Conservation (phyloP, 1,140 invertebrate genomes). For the Leptinotarsa defecta region DNA sequence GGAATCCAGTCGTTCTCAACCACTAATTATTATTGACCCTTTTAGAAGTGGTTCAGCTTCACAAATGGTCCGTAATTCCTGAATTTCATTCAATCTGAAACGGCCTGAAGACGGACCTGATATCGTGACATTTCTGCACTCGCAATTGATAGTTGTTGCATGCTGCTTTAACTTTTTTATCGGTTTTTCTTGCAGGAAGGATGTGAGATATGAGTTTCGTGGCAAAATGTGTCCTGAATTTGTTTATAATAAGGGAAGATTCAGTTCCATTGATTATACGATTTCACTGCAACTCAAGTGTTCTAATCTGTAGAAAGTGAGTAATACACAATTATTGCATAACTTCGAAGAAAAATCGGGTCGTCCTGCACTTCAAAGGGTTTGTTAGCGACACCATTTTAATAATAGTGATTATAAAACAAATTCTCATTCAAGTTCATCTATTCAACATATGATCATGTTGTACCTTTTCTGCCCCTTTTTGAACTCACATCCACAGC, state of each 20-base stretch:
- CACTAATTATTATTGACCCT: neutral
- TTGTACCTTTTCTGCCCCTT: too few relatives aligned
- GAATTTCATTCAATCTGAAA: too few relatives aligned
- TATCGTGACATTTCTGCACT: neutral
- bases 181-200: conserved; percentile 10
- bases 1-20: neutral
- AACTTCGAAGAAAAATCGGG: too few relatives aligned
- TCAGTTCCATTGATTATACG: neutral
- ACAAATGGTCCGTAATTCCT: neutral
- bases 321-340: conserved; percentile 7
- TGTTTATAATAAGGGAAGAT: conserved; percentile 16
- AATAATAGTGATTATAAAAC: too few relatives aligned
- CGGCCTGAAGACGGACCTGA: neutral
- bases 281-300: too few relatives aligned
- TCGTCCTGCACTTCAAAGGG: too few relatives aligned
- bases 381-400: too few relatives aligned
- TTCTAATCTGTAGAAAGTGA: neutral
- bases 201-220: conserved; percentile 19
- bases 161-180: conserved; percentile 8
- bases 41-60: neutral
- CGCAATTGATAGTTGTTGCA: conserved; percentile 24
- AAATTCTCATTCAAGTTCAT: too few relatives aligned
- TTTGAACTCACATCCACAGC: too few relatives aligned
- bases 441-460: too few relatives aligned
- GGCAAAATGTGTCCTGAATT: conserved; percentile 20